These are phyloP conservation scores for Coenonympha glycerion DNA, from an alignment of 2,888 invertebrate genomes.

Conservation along the genomic window DNA sequence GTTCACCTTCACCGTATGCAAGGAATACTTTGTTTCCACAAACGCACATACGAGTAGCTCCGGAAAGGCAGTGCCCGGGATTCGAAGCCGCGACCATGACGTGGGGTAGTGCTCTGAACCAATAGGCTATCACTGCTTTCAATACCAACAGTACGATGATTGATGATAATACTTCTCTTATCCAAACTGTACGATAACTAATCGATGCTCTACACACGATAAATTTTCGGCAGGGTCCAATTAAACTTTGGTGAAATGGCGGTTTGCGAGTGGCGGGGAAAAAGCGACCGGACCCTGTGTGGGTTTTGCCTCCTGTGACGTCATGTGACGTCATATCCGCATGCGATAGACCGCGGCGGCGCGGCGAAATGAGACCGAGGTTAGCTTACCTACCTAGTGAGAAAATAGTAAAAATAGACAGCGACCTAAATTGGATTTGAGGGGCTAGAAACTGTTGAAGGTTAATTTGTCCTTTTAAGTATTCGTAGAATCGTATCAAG, in stretches of 20 bases:
- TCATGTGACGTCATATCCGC: background rate
- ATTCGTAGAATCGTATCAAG: background rate
- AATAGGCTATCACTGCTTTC: too few relatives aligned
- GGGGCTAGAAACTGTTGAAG: too few relatives aligned
- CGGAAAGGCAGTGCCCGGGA: too few relatives aligned
- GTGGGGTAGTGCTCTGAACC: too few relatives aligned
- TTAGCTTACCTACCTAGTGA: background rate
- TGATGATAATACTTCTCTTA: background rate
- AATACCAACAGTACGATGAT: too few relatives aligned
- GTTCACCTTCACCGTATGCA: too few relatives aligned
- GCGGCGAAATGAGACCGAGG: background rate
- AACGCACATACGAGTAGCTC: too few relatives aligned
- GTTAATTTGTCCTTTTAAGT: background rate
- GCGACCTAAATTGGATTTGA: background rate
- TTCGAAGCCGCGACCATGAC: too few relatives aligned
- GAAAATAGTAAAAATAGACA: background rate
- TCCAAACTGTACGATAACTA: background rate
- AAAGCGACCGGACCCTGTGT: constrained; percentile 1
- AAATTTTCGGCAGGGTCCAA: constrained; percentile 14
- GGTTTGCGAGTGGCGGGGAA: background rate
- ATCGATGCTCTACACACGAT: background rate
- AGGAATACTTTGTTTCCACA: too few relatives aligned
- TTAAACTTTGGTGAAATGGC: constrained; percentile 13
- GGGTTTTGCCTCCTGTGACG: background rate
- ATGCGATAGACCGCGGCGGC: background rate